Evolutionary conservation across 2,113 vertebrate species (phyloP), one percentile per base, ranked within the genome.

Genomic region (Bubo bubo): DNA sequence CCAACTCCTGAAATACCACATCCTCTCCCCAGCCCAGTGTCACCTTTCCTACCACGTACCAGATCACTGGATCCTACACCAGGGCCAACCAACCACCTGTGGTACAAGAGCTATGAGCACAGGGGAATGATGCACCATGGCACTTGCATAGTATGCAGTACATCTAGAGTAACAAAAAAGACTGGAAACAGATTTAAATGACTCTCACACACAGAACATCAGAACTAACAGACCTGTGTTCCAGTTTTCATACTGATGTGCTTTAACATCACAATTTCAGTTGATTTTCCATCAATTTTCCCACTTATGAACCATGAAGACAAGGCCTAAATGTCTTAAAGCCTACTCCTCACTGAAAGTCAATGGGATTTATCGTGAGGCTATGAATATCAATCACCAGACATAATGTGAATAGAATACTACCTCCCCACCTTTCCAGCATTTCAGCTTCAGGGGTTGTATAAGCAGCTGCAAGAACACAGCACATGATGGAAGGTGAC

Each of bases 141-240:
- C 30, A 32, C 24, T 4, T 16, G 5, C 32, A 43, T 20, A 49
- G 50, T 26, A 45, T 20, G 22, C 32, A n/a, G 27, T 8, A 21
- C 2, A 39, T 11, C 52, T 45, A 10, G 17, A 73, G 18, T 1
- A 4, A 39, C 0, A 80, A 7, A 5, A 28, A 32, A 72, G 56
- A 28, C 35, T n/a, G 34, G 34, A 67, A 32, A 16, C 4, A 19
- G 6, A 58, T 74, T 83, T 37, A 47, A 58, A 67, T 24, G 52
- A 50, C 32, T 60, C 34, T 7, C 27, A 16, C 28, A n/a, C 12
- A 35, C 15, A 63, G 19, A 30, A 12, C 43, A 53, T 63, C 34
- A 70, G 63, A 81, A 60, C 45, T 24, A 60, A 68, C 7, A 73
- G 6, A 41, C 28, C 72, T 49, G 27, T 8, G 18, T 32, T 60